Evolutionary conservation across 2,797 vertebrate species (phyloP).

Genomic region (Lutjanus argentimaculatus): DNA sequence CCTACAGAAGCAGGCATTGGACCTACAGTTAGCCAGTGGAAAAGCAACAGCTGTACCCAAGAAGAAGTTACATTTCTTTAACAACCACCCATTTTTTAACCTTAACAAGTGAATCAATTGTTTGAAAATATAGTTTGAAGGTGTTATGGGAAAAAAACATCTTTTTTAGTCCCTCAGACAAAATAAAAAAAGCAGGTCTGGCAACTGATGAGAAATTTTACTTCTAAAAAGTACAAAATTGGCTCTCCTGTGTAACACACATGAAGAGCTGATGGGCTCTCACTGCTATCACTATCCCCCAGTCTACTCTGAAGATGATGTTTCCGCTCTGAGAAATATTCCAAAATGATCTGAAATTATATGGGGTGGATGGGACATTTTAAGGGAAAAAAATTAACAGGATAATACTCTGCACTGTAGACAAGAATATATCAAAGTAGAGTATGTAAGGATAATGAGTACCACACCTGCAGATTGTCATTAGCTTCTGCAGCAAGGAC

Average conservation of each 20-base stretch:
- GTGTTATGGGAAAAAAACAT: neutral
- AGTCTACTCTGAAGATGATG: constrained; percentile 7
- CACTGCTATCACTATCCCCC: constrained; percentile 22
- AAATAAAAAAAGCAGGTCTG: neutral
- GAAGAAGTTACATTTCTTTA: neutral
- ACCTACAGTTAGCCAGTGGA: constrained; percentile 10
- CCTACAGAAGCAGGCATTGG: constrained; percentile 5
- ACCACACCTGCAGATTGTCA: constrained; percentile 73
- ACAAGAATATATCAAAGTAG: constrained; percentile 64
- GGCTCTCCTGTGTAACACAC: neutral
- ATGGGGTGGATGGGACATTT: constrained; percentile 5
- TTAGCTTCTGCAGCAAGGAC: constrained; percentile 74
- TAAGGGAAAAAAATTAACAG: constrained; percentile 7
- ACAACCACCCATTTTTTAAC: neutral
- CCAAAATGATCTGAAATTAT: constrained; percentile 32
- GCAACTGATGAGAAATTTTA: neutral
- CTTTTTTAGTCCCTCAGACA: neutral
- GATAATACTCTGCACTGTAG: constrained; percentile 25
- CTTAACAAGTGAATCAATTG: constrained; percentile 1
- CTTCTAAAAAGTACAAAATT: neutral
- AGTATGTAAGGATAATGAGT: constrained; percentile 60
- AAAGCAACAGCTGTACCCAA: neutral
- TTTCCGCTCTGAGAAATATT: constrained; percentile 32
- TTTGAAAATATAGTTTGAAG: neutral
- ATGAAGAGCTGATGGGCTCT: neutral